Evolutionary conservation across 2,888 invertebrate genomes (phyloP), one percentile per base, ranked within the genome.

Genomic region (Oscheius onirici): DNA sequence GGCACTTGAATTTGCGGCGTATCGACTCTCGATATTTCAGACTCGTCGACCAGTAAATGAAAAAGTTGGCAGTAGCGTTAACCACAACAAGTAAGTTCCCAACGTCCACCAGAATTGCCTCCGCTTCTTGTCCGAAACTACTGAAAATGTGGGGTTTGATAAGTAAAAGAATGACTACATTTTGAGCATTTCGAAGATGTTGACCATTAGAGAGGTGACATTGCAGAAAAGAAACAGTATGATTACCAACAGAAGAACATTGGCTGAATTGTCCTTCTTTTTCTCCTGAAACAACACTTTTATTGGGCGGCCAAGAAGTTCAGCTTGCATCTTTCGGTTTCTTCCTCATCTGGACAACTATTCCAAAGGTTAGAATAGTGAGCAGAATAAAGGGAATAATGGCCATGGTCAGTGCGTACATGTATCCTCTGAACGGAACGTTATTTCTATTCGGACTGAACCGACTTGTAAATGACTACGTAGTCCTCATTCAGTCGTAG

Each of bases 31-130:
- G 51, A 24, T 70, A 83, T 44, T 77, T 78, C 57, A 69, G 68
- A 13, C 78, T 78, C 13, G 80, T 80, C 8, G 57, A 70, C 65
- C 69, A 74, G 71, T 85, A 85, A 44, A 85, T 78, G 52, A 84
- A 72, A 70, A 85, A 84, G 69, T 85, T 85, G n/a, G 84, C 83
- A 1, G 85, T 84, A 8, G 85, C 84, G 60, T 85, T 85, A 44
- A 85, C 71, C 34, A 85, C 83, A 8, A 85, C 85, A 41, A 85
- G 58, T 5, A 85, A 76, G 72, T 85, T 85, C 0, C 85, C 85
- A 26, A 84, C 74, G 61, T 85, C 85, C 49, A 85, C 83, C 8
- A 84, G 71, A 28, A 81, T 68, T 24, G 79, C 82, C 63, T 85
- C 79, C 2, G 67, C 41, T 41, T 69, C 71, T 22, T 60, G 63